Evolutionary conservation across 92 coral and sea anemone genomes (phyloP), one percentile per base, ranked within the genome.

Genomic region (Montipora capitata): DNA sequence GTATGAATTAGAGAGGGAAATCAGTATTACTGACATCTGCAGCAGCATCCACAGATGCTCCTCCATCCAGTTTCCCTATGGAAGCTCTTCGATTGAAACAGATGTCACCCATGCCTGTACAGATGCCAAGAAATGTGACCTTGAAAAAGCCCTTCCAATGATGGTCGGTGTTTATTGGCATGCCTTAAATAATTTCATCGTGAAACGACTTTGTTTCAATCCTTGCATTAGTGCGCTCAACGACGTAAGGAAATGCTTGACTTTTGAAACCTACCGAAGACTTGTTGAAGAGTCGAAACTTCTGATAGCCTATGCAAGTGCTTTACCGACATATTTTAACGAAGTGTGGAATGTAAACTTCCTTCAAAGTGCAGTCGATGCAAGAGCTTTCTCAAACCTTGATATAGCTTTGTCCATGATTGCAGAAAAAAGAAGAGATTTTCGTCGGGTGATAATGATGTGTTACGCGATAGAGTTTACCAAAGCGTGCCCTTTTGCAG

Each of bases 81-180:
- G 85, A 9, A 56, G 61, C 59, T 41, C n/a, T 13, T 12, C 61
- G 3, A 40, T 71, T 9, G 93, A 85, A 4, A 72, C 86, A 0
- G 75, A 64, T 66, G 68, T 51, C 4, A 40, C 52, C 48, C 45
- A 45, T 45, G 94, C 89, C 7, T 90, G 94, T 58, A 76, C 77
- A 9, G 49, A 61, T 2, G 84, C 40, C 10, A 65, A 78, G 44
- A 74, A 49, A 44, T 91, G 91, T 64, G 64, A 91, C 74, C 63
- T 91, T 3, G 27, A 0, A 20, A 74, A 86, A 1, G 27, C 27
- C 27, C 27, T 20, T 20, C 27, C 27, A 20, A 66, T 80, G 74
- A 86, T 91, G 90, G 45, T 51, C 17, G 87, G 91, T 4, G 49
- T 91, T 16, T 84, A 86, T 1, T 91, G 94, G 94, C 81, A 91